Percentiles rank a stretch among this genome's conserved stretches.
These are phyloP conservation scores for Coracias cyanogaster DNA, from an alignment of 2,797 vertebrate genomes.

Conservation along the genomic window DNA sequence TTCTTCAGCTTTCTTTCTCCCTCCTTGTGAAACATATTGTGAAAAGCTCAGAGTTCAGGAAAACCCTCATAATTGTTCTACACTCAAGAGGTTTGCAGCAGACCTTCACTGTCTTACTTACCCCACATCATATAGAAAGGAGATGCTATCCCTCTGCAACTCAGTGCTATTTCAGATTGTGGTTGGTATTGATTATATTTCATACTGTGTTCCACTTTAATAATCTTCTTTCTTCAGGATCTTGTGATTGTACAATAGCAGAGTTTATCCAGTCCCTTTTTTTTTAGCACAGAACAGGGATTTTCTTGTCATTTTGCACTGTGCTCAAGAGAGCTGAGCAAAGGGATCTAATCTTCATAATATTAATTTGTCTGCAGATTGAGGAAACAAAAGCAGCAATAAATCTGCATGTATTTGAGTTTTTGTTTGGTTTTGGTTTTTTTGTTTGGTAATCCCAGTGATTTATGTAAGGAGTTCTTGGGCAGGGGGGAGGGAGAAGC, in stretches of 20 bases:
- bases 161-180: background rate
- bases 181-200: constrained; percentile 40
- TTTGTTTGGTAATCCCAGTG: background rate
- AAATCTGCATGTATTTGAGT: constrained; percentile 11
- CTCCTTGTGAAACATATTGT: background rate
- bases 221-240: constrained; percentile 68
- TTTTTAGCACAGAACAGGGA: constrained; percentile 13
- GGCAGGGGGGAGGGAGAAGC: background rate
- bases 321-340: constrained; percentile 16
- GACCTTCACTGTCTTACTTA: background rate
- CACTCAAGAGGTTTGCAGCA: background rate
- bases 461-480: constrained; percentile 35
- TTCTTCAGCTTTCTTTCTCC: background rate
- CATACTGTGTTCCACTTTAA: constrained; percentile 51
- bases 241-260: constrained; percentile 49
- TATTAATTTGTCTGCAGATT: constrained; percentile 35
- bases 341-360: constrained; percentile 61
- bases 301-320: constrained; percentile 62
- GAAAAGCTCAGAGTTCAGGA: background rate
- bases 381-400: constrained; percentile 56
- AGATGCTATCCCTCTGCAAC: background rate
- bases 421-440: background rate
- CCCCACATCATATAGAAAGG: background rate
- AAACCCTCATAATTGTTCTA: background rate
- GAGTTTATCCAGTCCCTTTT: constrained; percentile 32